A percentile compares a stretch with the other conserved stretches of the same genome.
Conservation (phyloP, 2,113 vertebrate species). For the Bagarius yarrelli region DNA sequence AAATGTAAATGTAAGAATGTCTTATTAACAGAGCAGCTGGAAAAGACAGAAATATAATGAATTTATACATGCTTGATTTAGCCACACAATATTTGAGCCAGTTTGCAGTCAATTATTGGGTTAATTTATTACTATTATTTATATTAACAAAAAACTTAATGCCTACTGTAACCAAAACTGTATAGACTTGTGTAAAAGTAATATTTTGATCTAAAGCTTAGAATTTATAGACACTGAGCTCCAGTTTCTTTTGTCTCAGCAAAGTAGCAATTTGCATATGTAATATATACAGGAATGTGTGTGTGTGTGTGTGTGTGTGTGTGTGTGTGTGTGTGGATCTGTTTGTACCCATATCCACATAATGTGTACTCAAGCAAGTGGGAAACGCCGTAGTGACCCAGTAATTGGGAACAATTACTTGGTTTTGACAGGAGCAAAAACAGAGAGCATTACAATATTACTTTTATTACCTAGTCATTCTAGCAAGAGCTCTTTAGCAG, state of each 20-base stretch:
- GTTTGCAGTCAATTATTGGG: constrained; percentile 41
- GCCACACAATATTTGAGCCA: constrained; percentile 4
- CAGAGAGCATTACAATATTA: constrained; percentile 82
- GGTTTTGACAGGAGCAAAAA: constrained; percentile 83
- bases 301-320: not conserved
- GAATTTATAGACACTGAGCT: not conserved
- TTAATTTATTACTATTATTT: constrained; percentile 5
- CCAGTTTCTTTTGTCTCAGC: not conserved
- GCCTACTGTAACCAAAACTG: not conserved
- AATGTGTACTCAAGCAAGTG: constrained; percentile 16
- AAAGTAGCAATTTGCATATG: not conserved
- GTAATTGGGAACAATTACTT: constrained; percentile 83
- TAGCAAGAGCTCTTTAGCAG: constrained; percentile 87
- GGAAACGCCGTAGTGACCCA: constrained; percentile 63
- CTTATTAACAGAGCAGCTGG: not conserved
- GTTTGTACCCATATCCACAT: constrained; percentile 24
- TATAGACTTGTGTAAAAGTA: not conserved
- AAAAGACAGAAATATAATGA: constrained; percentile 45
- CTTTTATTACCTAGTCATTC: constrained; percentile 81
- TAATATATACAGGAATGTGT: not conserved
- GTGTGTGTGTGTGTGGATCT: not conserved
- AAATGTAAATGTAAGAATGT: too few species aligned
- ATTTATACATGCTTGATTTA: constrained; percentile 44
- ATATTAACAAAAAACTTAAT: not conserved
- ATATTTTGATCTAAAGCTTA: not conserved